Conservation (phyloP, 2,113 vertebrate genomes). For the Chunga burmeisteri region DNA sequence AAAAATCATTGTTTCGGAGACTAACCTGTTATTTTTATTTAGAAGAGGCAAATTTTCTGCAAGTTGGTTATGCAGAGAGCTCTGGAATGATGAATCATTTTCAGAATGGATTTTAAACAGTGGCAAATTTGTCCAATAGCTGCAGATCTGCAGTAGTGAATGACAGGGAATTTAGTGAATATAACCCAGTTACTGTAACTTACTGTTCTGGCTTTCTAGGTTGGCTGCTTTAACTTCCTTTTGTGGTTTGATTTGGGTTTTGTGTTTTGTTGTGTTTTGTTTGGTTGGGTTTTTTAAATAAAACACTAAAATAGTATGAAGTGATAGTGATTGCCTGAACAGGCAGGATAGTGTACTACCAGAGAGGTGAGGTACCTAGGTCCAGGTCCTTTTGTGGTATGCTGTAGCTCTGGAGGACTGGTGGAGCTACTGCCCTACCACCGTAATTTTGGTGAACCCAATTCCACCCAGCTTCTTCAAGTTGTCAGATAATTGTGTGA, state of each 20-base stretch:
- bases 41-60: neutral
- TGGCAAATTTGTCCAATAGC: neutral
- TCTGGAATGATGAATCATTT: neutral
- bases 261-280: neutral
- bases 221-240: neutral
- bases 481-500: neutral
- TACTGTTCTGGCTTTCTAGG: neutral
- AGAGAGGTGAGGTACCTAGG: neutral
- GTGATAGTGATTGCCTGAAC: neutral
- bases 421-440: neutral
- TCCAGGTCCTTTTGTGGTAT: neutral
- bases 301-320: neutral
- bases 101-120: neutral
- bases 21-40: neutral
- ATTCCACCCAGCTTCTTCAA: neutral
- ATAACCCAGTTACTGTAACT: neutral
- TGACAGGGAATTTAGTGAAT: neutral
- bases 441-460: neutral
- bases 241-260: neutral
- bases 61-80: neutral
- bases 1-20: neutral
- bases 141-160: neutral
- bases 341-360: neutral
- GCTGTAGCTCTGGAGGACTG: neutral
- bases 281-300: neutral